Evolutionary conservation across 2,113 vertebrate species (phyloP).

Genomic region (Myodes glareolus): DNA sequence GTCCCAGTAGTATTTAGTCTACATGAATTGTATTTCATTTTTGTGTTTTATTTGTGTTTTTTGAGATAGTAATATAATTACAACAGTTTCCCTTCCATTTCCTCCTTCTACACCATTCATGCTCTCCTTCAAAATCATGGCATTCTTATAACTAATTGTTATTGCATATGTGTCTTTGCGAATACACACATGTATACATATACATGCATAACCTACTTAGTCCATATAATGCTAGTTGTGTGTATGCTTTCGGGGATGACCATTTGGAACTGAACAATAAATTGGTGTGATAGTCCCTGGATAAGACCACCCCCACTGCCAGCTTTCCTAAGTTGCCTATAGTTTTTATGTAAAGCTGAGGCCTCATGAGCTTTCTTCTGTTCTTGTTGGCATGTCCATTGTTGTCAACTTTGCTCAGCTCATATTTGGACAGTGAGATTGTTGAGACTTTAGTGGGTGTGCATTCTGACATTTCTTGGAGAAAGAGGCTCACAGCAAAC

Average conservation of each 20-base stretch:
- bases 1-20: neutral
- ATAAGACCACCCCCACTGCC: neutral
- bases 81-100: neutral
- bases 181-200: neutral
- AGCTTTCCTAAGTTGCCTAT: neutral
- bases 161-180: neutral
- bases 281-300: neutral
- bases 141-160: neutral
- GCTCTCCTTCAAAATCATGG: neutral
- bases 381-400: neutral
- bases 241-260: neutral
- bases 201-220: neutral
- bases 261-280: neutral
- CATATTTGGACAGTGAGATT: neutral
- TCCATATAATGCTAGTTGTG: neutral
- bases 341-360: neutral
- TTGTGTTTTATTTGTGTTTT: neutral
- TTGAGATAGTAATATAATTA: neutral
- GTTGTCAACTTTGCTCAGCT: neutral
- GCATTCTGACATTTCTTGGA: neutral
- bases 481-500: neutral
- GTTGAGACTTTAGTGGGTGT: no score
- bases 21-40: neutral
- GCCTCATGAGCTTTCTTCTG: neutral
- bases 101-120: neutral